Evolutionary conservation across 2,113 vertebrate genomes (phyloP).

Genomic region (Phrynosoma platyrhinos): DNA sequence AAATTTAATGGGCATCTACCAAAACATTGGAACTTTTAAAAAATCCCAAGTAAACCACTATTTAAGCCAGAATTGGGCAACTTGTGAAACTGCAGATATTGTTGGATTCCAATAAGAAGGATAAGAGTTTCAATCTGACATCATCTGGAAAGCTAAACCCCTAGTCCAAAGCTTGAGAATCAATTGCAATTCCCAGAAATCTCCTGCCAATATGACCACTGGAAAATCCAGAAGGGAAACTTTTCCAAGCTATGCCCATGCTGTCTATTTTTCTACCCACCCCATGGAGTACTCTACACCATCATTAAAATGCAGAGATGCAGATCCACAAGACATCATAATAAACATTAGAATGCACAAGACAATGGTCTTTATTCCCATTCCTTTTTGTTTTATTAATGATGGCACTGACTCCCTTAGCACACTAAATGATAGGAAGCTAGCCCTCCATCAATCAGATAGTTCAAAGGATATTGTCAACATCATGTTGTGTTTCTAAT

Average conservation of each 20-base stretch:
- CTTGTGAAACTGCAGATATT: too few relatives aligned
- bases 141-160: too few relatives aligned
- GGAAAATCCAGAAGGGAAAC: too few relatives aligned
- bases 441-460: constrained; percentile 37
- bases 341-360: neutral
- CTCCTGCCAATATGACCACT: too few relatives aligned
- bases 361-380: constrained; percentile 16
- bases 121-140: too few relatives aligned
- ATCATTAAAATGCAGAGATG: constrained; percentile 46
- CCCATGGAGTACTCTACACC: neutral
- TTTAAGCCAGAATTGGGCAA: too few relatives aligned
- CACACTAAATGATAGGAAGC: constrained; percentile 29
- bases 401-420: constrained; percentile 23
- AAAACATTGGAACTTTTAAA: too few relatives aligned
- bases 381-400: constrained; percentile 49
- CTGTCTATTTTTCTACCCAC: neutral
- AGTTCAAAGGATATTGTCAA: constrained; percentile 38
- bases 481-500: constrained; percentile 7
- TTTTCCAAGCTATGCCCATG: neutral
- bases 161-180: too few relatives aligned
- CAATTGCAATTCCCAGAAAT: too few relatives aligned
- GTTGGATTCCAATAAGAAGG: too few relatives aligned
- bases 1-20: too few relatives aligned
- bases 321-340: constrained; percentile 22
- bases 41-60: too few relatives aligned